A percentile compares a stretch with the other conserved stretches of the same genome.
phyloP scores from a whole-genome alignment of 2,888 invertebrate species.

The Sericinus montela region DNA sequence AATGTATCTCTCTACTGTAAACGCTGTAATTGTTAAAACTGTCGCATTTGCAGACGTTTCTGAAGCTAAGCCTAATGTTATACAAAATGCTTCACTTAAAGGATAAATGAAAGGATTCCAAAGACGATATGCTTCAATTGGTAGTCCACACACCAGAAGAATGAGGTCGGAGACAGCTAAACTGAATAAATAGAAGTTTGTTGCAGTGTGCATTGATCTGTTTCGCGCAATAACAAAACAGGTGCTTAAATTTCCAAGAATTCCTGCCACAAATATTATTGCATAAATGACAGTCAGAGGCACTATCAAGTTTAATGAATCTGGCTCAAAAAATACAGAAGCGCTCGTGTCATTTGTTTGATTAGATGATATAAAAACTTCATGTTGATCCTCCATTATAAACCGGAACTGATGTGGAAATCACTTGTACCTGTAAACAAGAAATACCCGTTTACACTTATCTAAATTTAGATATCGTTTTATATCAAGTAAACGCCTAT shows the following conservation, averaged over 20 bases:
- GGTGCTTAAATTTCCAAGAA: conserved; percentile 88
- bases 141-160: conserved; percentile 86
- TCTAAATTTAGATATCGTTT: not conserved
- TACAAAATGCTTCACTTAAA: conserved; percentile 88
- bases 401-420: conserved; percentile 30
- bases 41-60: conserved; percentile 94
- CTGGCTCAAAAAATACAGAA: conserved; percentile 53
- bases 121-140: conserved; percentile 86
- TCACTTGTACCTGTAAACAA: conserved; percentile 47
- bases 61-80: conserved; percentile 86
- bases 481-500: too few relatives aligned
- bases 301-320: conserved; percentile 80
- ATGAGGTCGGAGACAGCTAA: conserved; percentile 88
- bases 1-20: conserved; percentile 92
- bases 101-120: conserved; percentile 87
- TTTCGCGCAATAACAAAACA: conserved; percentile 88
- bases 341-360: conserved; percentile 44
- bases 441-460: conserved; percentile 21
- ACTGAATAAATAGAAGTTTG: conserved; percentile 90
- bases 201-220: conserved; percentile 90
- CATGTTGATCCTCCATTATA: conserved; percentile 44
- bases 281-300: conserved; percentile 84
- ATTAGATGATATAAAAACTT: conserved; percentile 40
- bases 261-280: conserved; percentile 84
- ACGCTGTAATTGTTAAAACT: conserved; percentile 91